Base-by-base conservation (phyloP, 2,888 invertebrate species). In the Blomia tropicalis region DNA sequence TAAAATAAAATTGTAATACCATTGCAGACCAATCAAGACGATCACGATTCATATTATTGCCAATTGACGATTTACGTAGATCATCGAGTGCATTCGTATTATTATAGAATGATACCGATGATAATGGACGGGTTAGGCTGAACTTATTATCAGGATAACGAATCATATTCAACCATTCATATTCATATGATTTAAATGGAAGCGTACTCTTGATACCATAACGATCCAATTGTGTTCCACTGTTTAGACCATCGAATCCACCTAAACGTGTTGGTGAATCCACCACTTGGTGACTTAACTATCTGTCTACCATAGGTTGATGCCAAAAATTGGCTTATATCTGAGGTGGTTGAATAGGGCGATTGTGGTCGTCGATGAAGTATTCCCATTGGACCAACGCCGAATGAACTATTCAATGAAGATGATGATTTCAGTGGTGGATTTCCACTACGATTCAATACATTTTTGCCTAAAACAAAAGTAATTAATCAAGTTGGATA, bases 141-240 rank as follows among this genome's bases (percentile, higher is more conserved):
- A 58, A 43, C n/a, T 47, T 56, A 19, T 44, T 31, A 19, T 62
- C 62, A 14, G 43, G 29, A 44, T n/a, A 44, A n/a, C 54, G 23
- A 1, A 30, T 36, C 23, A 62, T 62, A 59, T 64, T 54, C 41
- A 66, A 58, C 56, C 58, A 66, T 53, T 66, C 66, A 30, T 63
- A 65, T 60, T 66, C 66, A 44, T 66, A 66, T 31, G 66, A 66
- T 43, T 66, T 66, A 41, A 65, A 66, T 2, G 63, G 53, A 22
- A 64, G 54, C 22, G 54, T 11, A 22, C 51, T n/a, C 23, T 47
- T 27, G 51, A 27, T n/a, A n/a, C 51, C 51, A n/a, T 27, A 47
- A 7, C n/a, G 7, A 22, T 27, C 51, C n/a, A n/a, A n/a, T n/a
- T n/a, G n/a, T n/a, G n/a, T n/a, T n/a, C n/a, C n/a, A n/a, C n/a